phyloP scores from a whole-genome alignment of 2,113 vertebrate species.

The Columba janthina region DNA sequence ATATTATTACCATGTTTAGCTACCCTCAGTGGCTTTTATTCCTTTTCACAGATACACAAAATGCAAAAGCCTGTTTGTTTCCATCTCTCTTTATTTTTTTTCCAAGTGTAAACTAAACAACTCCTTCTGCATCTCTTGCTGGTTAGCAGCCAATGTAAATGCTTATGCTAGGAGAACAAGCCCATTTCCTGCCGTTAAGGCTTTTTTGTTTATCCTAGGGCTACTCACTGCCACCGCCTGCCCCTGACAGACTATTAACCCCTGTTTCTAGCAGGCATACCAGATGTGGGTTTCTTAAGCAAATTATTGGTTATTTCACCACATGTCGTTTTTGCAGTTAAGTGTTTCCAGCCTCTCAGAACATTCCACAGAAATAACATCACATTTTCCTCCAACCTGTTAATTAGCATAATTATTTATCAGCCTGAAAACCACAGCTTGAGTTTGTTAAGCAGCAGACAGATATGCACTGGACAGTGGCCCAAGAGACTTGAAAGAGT shows the following conservation, averaged over 20 bases:
- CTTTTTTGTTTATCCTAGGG: conserved; percentile 89
- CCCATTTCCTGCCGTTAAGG: conserved; percentile 91
- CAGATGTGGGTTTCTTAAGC: conserved; percentile 93
- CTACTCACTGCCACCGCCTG: conserved; percentile 83
- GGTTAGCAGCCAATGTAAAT: conserved; percentile 88
- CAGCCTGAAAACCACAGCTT: conserved; percentile 76
- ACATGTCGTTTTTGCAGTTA: conserved; percentile 87
- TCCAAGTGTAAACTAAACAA: conserved; percentile 81
- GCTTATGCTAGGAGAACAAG: conserved; percentile 88
- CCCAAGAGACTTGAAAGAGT: conserved; percentile 28
- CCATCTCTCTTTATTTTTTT: conserved; percentile 43
- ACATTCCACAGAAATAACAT: conserved; percentile 88
- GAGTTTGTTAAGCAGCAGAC: conserved; percentile 64
- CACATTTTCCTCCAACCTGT: conserved; percentile 87
- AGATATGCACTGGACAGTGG: conserved; percentile 25
- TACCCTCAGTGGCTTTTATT: background rate
- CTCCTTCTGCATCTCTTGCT: conserved; percentile 78
- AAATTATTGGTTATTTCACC: conserved; percentile 91
- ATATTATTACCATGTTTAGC: conserved; percentile 2
- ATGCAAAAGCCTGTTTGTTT: conserved; percentile 62
- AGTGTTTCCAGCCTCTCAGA: conserved; percentile 91
- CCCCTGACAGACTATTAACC: conserved; percentile 87
- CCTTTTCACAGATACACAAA: conserved; percentile 17
- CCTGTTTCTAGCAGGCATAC: conserved; percentile 82
- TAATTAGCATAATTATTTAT: conserved; percentile 89